Base-by-base conservation (phyloP, 2,113 vertebrate genomes). In the Poicephalus meyeri region DNA sequence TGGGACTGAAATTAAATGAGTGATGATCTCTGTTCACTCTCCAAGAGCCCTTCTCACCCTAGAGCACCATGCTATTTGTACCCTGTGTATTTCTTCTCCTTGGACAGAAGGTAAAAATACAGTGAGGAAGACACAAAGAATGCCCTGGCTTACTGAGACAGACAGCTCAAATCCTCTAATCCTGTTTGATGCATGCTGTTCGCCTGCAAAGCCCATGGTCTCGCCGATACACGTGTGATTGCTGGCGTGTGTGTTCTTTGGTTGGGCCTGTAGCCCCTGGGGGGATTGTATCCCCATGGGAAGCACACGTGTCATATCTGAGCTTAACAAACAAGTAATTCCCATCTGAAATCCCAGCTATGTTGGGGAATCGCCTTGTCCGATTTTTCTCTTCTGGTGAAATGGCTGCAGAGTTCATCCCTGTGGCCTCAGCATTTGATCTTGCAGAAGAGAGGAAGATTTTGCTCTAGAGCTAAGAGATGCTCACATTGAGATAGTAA, bases 191-290 rank as follows among this genome's bases (percentile, higher is more conserved):
- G 50, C 0, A 0, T 65, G 23, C 86, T 70, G 46, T 89, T 91
- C 55, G 79, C 50, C 61, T 66, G 64, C 6, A 41, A 61, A 94
- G 41, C 86, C 37, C 1, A 5, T 37, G 46, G 29, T 78, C 88
- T 94, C 5, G 0, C 72, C 0, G 0, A 16, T 71, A 64, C 72
- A 44, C 0, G 0, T 29, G 53, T 83, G 42, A 70, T 80, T 2
- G 3, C 35, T 61, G 72, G 41, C 0, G 1, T 56, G 56, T 88
- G 47, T 79, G 19, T 63, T 70, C 76, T 76, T 49, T 58, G 63
- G 37, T 39, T 88, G 69, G 68, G 39, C 39, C 66, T 71, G 53
- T 86, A 73, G 69, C 74, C 69, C 61, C 13, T 72, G 37, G 16
- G 77, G 78, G 55, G 77, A 24, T 86, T 63, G 9, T 50, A 39